A percentile compares a stretch with the other conserved stretches of the same genome.
Conservation (phyloP, 2,113 vertebrate species). For the Zosterops hypoxanthus region DNA sequence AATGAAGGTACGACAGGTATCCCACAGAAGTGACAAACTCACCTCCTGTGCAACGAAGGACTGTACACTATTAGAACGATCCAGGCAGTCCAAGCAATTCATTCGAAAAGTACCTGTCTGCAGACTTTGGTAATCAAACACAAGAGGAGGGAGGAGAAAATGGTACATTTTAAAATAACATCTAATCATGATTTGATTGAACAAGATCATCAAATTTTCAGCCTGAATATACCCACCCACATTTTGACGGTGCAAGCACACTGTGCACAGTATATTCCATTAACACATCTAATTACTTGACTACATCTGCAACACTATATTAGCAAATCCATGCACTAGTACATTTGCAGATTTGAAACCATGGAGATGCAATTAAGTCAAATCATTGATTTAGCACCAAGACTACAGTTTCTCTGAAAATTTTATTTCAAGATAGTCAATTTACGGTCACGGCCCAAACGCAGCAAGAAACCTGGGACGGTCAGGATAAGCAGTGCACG, state of each 20-base stretch:
- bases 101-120: conserved; percentile 80
- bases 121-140: conserved; percentile 63
- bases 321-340: not conserved
- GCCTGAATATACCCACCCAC: not conserved
- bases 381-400: not conserved
- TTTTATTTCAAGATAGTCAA: not conserved
- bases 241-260: not conserved
- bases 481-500: not conserved
- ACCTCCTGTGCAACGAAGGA: conserved; percentile 80
- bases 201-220: not conserved
- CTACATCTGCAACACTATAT: not conserved
- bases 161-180: conserved; percentile 10
- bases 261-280: not conserved
- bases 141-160: not conserved
- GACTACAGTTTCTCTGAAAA: not conserved
- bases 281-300: not conserved
- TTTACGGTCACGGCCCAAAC: not conserved
- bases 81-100: conserved; percentile 82
- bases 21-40: not conserved
- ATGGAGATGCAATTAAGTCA: not conserved
- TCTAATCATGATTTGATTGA: not conserved
- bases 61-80: conserved; percentile 78
- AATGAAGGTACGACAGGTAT: not conserved
- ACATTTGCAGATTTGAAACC: not conserved
- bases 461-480: not conserved